A percentile compares a stretch with the other conserved stretches of the same genome.
Conservation (phyloP, 2,888 invertebrate genomes). For the Leptinotarsa peninsularis region DNA sequence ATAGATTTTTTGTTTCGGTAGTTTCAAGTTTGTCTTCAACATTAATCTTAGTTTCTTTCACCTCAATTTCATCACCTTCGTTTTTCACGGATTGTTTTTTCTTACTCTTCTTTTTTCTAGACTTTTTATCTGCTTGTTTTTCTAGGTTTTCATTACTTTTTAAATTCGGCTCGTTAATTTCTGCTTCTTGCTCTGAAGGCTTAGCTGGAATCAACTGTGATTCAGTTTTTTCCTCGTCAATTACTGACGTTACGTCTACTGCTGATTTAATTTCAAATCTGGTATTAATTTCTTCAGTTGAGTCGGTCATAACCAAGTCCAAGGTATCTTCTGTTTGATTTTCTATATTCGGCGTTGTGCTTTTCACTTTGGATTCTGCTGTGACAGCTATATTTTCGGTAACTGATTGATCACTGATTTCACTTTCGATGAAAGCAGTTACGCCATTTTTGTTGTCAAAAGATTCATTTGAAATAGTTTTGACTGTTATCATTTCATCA, state of each 20-base stretch:
- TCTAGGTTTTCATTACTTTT: slow-evolving; percentile 3
- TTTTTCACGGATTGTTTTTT: slow-evolving; percentile 7
- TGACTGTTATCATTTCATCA: not conserved
- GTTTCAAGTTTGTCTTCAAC: not conserved
- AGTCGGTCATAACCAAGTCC: no score
- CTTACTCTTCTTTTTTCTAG: slow-evolving; percentile 9
- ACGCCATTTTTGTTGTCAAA: not conserved
- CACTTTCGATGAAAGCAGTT: not conserved
- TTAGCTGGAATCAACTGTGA: not conserved
- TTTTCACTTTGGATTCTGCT: no score
- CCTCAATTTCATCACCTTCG: not conserved
- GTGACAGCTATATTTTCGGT: not conserved
- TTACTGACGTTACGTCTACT: not conserved
- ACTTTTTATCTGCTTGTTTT: slow-evolving; percentile 5
- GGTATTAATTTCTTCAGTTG: no score
- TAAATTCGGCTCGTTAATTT: not conserved
- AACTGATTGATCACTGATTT: not conserved
- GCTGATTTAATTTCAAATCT: not conserved
- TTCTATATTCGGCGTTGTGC: no score
- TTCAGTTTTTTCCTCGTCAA: not conserved
- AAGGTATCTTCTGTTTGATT: no score
- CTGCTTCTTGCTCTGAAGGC: not conserved
- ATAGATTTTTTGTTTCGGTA: no score
- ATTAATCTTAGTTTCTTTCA: not conserved
- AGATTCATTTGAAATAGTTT: not conserved